Base-by-base conservation (phyloP, 2,113 vertebrate species). In the Plectropomus leopardus region DNA sequence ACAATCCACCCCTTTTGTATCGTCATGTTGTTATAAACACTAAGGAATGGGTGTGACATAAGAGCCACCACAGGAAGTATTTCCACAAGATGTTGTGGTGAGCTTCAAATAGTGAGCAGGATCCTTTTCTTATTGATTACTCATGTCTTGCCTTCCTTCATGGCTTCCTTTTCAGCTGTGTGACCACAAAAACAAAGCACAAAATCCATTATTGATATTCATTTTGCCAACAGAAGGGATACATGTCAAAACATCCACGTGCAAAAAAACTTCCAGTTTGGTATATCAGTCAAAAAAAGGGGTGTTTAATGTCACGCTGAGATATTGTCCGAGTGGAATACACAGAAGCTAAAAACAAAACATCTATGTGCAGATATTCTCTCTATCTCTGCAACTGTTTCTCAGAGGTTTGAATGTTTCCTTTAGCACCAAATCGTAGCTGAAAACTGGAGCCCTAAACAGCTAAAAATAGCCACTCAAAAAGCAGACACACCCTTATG, bases 91-190 rank as follows among this genome's bases (percentile, higher is more conserved):
- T 64, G 44, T 50, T 58, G 7, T 72, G 23, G 11, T 76, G 28
- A 23, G 32, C 42, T 75, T 66, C 16, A 65, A 54, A 71, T 36
- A 23, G 11, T 34, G 42, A 57, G 17, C 45, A 34, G 36, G 13
- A 60, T 67, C 34, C 13, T 9, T 53, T 69, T 10, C 6, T 72
- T 59, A 72, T 72, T 72, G 61, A 83, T 72, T 54, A 23, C 26
- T 17, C 5, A 15, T 60, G 11, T 44, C 19, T 17, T 58, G 21
- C 44, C 59, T 57, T n/a, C n/a, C n/a, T n/a, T n/a, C 8, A 44
- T 77, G 60, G 53, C 53, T 45, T 44, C 36, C 40, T 28, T n/a
- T 72, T 28, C 19, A 53, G n/a, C 58, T 58, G 32, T 59, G 19
- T 60, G 14, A 45, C 66, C 44, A 72, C 59, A 76, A 60, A 47